phyloP scores from a whole-genome alignment of 2,113 vertebrate genomes.

The Otocyon megalotis region DNA sequence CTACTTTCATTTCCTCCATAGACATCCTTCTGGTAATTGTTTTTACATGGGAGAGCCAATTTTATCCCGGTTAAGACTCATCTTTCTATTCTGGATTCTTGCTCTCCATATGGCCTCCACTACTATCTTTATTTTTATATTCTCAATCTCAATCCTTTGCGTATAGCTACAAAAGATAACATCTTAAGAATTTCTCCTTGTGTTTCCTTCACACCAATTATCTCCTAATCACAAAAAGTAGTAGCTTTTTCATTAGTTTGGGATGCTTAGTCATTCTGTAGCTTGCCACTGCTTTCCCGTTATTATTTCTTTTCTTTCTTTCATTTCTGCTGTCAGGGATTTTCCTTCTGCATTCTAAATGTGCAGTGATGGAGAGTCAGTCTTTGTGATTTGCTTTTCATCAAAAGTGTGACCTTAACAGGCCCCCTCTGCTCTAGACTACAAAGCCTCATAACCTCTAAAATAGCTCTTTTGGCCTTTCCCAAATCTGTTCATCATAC shows the following conservation, averaged over 20 bases:
- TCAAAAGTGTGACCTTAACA: neutral
- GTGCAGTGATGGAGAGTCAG: neutral
- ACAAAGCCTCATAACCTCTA: neutral
- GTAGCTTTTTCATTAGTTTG: neutral
- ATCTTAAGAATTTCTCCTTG: neutral
- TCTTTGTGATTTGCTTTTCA: neutral
- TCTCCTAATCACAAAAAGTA: neutral
- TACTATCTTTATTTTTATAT: neutral
- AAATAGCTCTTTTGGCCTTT: neutral
- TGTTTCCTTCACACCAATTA: neutral
- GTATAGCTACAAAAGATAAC: neutral
- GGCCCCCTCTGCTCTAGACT: neutral
- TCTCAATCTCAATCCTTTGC: neutral
- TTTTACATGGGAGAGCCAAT: neutral
- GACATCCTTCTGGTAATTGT: neutral
- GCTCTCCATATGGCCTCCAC: neutral
- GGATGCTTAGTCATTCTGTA: neutral
- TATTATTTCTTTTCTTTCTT: neutral
- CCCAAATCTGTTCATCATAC: neutral
- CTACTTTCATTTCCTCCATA: neutral
- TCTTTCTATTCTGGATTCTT: neutral
- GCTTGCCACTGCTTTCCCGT: neutral
- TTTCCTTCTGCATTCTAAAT: neutral
- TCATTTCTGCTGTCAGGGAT: neutral
- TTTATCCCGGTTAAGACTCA: neutral